Evolutionary conservation across 2,797 vertebrate species (phyloP).

Genomic region (Sebastolobus alascanus): DNA sequence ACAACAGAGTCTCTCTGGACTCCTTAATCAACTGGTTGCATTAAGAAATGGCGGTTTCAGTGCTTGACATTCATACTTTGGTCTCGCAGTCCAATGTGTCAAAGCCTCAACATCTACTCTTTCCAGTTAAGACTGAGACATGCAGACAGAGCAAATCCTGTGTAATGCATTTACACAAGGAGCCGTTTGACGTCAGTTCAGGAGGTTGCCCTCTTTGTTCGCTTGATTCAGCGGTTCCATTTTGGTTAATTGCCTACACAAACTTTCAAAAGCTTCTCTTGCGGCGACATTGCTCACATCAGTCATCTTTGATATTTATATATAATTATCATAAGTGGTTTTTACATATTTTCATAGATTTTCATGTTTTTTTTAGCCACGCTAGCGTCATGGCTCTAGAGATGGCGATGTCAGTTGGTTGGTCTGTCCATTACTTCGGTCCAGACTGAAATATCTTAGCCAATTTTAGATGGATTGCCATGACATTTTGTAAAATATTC

Average conservation of each 20-base stretch:
- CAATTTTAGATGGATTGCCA: neutral
- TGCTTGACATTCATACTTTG: slow-evolving; percentile 18
- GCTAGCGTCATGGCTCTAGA: neutral
- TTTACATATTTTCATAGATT: neutral
- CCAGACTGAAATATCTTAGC: neutral
- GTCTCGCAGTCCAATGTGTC: slow-evolving; percentile 37
- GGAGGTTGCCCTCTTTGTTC: slow-evolving; percentile 26
- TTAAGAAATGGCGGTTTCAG: slow-evolving; percentile 20
- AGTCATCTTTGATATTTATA: slow-evolving; percentile 7
- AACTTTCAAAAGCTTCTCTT: slow-evolving; percentile 14
- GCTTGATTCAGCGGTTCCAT: slow-evolving; percentile 8
- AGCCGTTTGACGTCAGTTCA: slow-evolving; percentile 19
- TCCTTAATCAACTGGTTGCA: slow-evolving; percentile 23
- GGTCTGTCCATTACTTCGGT: neutral
- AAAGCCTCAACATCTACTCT: slow-evolving; percentile 26
- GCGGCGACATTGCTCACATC: neutral
- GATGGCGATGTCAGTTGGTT: neutral
- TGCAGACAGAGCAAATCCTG: slow-evolving; percentile 11
- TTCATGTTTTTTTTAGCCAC: neutral
- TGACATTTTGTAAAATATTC: neutral
- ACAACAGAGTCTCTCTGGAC: slow-evolving; percentile 4
- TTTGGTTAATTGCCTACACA: slow-evolving; percentile 6
- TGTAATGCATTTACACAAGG: slow-evolving; percentile 19
- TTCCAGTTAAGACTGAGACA: slow-evolving; percentile 33
- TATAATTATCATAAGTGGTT: neutral